Conservation (phyloP, 2,113 vertebrate species). For the Vombatus ursinus region DNA sequence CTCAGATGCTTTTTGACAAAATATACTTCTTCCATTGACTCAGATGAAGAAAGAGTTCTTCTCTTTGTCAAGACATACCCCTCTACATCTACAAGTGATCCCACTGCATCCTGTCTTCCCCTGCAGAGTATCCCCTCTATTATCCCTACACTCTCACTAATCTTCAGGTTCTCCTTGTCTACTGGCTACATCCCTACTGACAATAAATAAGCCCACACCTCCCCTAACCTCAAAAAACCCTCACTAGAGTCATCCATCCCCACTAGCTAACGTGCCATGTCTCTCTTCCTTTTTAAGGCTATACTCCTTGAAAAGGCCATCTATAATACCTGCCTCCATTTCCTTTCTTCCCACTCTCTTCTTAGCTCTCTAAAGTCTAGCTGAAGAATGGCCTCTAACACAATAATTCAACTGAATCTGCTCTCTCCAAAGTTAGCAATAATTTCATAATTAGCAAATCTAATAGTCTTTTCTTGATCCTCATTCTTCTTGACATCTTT, state of each 20-base stretch:
- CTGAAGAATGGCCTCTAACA: not conserved
- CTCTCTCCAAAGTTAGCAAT: not conserved
- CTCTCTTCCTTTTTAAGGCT: not conserved
- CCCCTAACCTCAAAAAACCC: not conserved
- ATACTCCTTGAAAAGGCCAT: not conserved
- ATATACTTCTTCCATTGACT: not conserved
- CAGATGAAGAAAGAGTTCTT: not conserved
- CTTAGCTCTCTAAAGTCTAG: not conserved
- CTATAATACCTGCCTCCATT: not conserved
- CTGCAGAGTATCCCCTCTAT: not conserved
- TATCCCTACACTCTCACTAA: not conserved
- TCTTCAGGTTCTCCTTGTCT: not conserved
- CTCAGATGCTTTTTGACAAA: not conserved
- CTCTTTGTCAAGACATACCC: not conserved
- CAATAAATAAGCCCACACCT: not conserved
- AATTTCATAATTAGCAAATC: not conserved
- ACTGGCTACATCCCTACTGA: not conserved
- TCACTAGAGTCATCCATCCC: not conserved
- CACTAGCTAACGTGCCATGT: not conserved
- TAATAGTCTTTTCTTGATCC: not conserved
- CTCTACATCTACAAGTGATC: not conserved
- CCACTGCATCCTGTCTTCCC: not conserved
- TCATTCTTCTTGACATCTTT: not conserved
- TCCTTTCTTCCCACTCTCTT: not conserved
- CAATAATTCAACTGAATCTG: not conserved